Base-by-base conservation (phyloP, 2,888 invertebrate species). In the Ophion ventricosus region DNA sequence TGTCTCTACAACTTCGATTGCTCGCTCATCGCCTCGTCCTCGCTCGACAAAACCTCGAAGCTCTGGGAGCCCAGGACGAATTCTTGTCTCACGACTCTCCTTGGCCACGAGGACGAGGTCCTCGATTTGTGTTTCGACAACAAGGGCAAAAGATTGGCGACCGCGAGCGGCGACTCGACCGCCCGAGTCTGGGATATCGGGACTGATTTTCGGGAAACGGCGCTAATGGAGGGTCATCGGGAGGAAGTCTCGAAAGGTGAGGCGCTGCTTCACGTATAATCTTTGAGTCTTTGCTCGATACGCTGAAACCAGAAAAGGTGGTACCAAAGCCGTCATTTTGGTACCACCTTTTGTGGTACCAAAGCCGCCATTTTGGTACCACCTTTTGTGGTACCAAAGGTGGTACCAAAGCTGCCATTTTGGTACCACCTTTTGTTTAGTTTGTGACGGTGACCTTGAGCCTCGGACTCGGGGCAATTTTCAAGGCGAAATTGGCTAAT, bases 71-170 rank as follows among this genome's bases (percentile, higher is more conserved):
- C 95, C 0, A 93, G 96, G 25, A 94, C 93, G 86, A 93, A 94
- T 66, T 92, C 94, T 57, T 95, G 95, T 81, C 92, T 96, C 5
- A 94, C 95, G n/a, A 94, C 95, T 0, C 94, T 96, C 0, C 93
- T 94, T 0, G 95, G 94, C 0, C 96, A 96, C 88, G 94, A 95
- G 54, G 96, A 96, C 87, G 96, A 96, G 93, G 96, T 97, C 23
- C 92, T 97, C 70, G 97, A 97, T 90, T 94, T 97, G 63, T 94
- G 95, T 83, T 97, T 97, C 93, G 97, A 97, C 94, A 96, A 95
- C 93, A 95, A 96, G 0, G 87, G 84, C 17, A 95, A 95, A 87
- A 94, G 95, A 66, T 94, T 97, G 92, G 96, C 97, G 17, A 97
- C 97, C 0, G 96, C 96, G 0, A 96, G 97, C 70, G 96, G 96